These are phyloP conservation scores for Antennarius striatus DNA, from an alignment of 2,113 vertebrate genomes.

Conservation along the genomic window DNA sequence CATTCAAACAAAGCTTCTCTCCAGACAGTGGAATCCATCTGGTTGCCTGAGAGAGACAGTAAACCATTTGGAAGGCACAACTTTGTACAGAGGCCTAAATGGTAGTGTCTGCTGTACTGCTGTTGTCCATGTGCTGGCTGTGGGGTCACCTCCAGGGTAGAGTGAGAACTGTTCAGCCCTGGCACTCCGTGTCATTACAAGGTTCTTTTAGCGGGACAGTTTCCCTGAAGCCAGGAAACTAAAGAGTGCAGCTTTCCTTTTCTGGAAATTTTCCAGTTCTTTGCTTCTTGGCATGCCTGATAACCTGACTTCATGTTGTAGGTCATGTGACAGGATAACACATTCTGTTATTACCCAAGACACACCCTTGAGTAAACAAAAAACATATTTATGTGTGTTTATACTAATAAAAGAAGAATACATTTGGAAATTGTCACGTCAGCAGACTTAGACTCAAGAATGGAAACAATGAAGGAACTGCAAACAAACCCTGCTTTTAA, in stretches of 20 bases:
- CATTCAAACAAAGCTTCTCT: slow-evolving; percentile 7
- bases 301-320: no score
- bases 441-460: slow-evolving; percentile 1
- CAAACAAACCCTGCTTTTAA: slow-evolving; percentile 33
- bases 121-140: neutral
- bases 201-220: neutral
- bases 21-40: slow-evolving; percentile 28
- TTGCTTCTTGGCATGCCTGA: no score
- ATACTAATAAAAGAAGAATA: slow-evolving; percentile 18
- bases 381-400: neutral
- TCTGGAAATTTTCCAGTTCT: neutral
- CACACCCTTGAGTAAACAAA: neutral
- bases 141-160: slow-evolving; percentile 33
- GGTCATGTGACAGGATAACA: no score
- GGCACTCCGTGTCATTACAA: neutral
- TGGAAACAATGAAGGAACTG: slow-evolving; percentile 17
- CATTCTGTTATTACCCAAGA: neutral
- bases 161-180: neutral
- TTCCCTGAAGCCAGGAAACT: neutral
- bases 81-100: slow-evolving; percentile 14
- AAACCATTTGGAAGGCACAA: neutral
- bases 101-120: slow-evolving; percentile 19
- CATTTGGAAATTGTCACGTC: no score
- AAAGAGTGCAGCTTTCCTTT: slow-evolving; percentile 13
- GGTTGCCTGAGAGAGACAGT: slow-evolving; percentile 11